These are phyloP conservation scores for Chironomus riparius DNA, from an alignment of 2,888 invertebrate genomes.

Conservation along the genomic window DNA sequence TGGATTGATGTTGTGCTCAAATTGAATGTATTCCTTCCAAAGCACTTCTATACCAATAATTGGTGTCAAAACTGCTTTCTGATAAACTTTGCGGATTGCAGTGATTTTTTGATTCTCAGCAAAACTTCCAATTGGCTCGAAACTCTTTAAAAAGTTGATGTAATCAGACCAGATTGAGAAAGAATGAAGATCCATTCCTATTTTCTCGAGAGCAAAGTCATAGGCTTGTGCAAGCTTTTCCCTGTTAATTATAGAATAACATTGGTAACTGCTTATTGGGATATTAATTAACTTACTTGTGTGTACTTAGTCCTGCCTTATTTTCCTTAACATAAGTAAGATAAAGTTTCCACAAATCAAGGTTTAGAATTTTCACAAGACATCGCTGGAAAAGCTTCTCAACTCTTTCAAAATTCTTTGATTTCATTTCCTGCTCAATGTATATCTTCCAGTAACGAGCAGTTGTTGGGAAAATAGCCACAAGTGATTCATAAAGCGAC, in stretches of 20 bases:
- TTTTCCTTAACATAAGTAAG: constrained; percentile 97
- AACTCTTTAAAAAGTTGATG: constrained; percentile 88
- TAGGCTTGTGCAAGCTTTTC: constrained; percentile 99
- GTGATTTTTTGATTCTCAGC: constrained; percentile 99
- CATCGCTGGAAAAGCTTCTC: constrained; percentile 99
- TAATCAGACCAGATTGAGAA: constrained; percentile 98
- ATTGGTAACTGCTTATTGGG: too few species aligned
- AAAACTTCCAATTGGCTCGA: constrained; percentile 96
- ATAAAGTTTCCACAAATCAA: constrained; percentile 97
- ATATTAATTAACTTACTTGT: constrained; percentile 61
- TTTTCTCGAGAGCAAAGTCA: constrained; percentile 97
- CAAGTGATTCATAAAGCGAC: constrained; percentile 86
- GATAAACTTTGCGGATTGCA: constrained; percentile 94
- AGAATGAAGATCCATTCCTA: constrained; percentile 96
- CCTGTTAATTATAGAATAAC: constrained; percentile 44
- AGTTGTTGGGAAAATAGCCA: constrained; percentile 88
- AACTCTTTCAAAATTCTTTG: constrained; percentile 93
- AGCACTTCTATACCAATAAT: constrained; percentile 94
- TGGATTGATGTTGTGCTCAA: constrained; percentile 80
- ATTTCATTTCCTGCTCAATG: constrained; percentile 97
- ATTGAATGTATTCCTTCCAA: constrained; percentile 96
- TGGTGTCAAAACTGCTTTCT: constrained; percentile 90
- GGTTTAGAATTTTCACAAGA: constrained; percentile 96
- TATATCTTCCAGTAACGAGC: constrained; percentile 99
- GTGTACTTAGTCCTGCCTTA: constrained; percentile 82